Percentiles rank a stretch among this genome's conserved stretches.
These are phyloP conservation scores for Chinchilla lanigera DNA, from an alignment of 2,113 vertebrate genomes.

Conservation along the genomic window DNA sequence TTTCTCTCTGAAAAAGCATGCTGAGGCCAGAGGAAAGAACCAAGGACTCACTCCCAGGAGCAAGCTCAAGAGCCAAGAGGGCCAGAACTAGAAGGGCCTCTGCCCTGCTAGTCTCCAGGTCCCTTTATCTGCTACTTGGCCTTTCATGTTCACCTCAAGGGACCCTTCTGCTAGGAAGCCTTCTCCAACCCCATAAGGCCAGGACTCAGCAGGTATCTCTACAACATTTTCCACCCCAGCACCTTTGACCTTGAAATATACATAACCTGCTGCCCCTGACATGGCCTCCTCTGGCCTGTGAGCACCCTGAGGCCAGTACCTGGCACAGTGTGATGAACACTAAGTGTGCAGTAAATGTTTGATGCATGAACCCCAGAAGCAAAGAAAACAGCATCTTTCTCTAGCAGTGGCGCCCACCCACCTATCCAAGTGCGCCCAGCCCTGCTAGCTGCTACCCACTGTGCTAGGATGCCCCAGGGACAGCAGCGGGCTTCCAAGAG, in stretches of 20 bases:
- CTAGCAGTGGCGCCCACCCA: too few relatives aligned
- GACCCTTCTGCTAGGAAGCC: neutral
- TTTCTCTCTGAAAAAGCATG: neutral
- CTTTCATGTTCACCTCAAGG: neutral
- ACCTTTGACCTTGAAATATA: neutral
- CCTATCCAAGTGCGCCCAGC: neutral
- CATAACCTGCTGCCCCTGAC: neutral
- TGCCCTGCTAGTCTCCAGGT: neutral
- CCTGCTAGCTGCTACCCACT: neutral
- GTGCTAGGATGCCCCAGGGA: neutral
- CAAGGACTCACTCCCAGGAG: too few relatives aligned
- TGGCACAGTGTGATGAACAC: neutral
- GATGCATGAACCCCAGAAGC: neutral
- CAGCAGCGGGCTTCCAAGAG: neutral
- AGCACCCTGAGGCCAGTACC: neutral
- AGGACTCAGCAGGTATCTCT: neutral
- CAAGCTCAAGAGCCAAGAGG: neutral
- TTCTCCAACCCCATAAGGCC: too few relatives aligned
- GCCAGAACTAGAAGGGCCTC: neutral
- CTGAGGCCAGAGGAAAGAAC: neutral
- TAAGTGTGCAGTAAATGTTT: neutral
- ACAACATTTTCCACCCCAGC: neutral
- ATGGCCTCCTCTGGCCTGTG: neutral
- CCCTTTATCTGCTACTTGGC: neutral
- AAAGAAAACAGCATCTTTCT: neutral